Conservation (phyloP, 2,113 vertebrate genomes). For the Neodon shergylaensis region DNA sequence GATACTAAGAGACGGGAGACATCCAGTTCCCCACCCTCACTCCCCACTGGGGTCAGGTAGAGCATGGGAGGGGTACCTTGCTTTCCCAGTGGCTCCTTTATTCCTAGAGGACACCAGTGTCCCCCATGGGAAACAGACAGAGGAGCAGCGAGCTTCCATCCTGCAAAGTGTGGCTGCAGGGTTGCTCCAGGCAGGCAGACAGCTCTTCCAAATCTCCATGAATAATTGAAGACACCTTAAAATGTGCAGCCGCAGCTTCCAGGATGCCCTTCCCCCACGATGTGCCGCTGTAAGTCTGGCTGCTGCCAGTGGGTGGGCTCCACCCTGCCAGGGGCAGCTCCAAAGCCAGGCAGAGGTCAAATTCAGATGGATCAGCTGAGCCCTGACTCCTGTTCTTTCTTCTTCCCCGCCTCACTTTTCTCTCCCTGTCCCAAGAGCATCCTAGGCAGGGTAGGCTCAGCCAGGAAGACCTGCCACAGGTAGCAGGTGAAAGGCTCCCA, state of each 20-base stretch:
- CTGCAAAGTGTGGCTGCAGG: constrained; percentile 2
- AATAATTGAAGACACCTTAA: constrained; percentile 72
- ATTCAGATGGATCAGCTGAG: background rate
- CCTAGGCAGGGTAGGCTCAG: background rate
- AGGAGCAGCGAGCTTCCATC: background rate
- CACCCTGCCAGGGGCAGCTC: background rate
- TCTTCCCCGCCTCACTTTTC: background rate
- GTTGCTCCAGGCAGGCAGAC: constrained; percentile 7
- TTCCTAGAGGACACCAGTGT: background rate
- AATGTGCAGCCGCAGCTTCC: background rate
- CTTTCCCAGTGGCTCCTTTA: background rate
- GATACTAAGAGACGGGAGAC: background rate
- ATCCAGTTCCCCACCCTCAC: too few species aligned
- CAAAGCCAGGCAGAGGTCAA: background rate
- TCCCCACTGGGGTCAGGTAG: background rate
- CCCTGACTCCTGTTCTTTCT: background rate
- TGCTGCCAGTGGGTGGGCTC: background rate
- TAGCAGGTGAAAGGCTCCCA: fast-evolving
- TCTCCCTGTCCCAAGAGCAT: background rate
- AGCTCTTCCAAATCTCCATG: constrained; percentile 40
- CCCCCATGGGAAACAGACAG: background rate
- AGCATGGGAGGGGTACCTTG: background rate
- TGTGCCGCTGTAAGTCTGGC: background rate
- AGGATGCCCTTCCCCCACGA: background rate
- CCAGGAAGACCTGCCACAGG: background rate